phyloP scores from a whole-genome alignment of 2,113 vertebrate genomes.

The Scartelaos histophorus region DNA sequence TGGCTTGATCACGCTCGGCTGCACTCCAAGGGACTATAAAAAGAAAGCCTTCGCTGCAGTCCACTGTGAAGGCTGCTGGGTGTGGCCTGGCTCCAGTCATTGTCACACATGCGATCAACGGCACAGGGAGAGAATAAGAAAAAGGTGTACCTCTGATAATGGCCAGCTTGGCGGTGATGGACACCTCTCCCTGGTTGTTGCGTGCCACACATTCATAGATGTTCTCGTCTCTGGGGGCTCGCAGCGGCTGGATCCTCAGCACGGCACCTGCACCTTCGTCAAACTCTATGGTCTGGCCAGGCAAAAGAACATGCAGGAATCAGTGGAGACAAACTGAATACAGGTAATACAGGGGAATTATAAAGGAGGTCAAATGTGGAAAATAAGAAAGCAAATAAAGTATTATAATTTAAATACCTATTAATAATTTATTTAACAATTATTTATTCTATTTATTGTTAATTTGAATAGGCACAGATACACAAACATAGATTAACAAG shows the following conservation, averaged over 20 bases:
- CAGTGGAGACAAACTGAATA: neutral
- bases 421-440: too few relatives aligned
- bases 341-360: neutral
- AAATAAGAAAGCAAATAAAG: neutral
- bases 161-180: constrained; percentile 91
- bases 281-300: constrained; percentile 90
- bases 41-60: constrained; percentile 57
- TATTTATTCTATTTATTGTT: too few relatives aligned
- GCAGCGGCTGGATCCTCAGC: constrained; percentile 92
- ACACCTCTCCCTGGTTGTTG: constrained; percentile 86
- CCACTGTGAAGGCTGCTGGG: constrained; percentile 53
- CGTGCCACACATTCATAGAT: constrained; percentile 94
- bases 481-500: too few relatives aligned
- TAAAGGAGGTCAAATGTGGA: neutral
- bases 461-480: too few relatives aligned
- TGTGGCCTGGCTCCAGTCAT: constrained; percentile 43
- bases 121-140: constrained; percentile 29
- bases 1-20: constrained; percentile 46
- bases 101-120: constrained; percentile 48
- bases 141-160: constrained; percentile 89
- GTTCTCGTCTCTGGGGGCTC: constrained; percentile 94
- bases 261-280: constrained; percentile 95
- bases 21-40: constrained; percentile 62
- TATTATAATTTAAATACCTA: neutral
- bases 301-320: constrained; percentile 21